A percentile compares a stretch with the other conserved stretches of the same genome.
Evolutionary conservation across 2,888 invertebrate species (phyloP).

Genomic region (Mantis religiosa): DNA sequence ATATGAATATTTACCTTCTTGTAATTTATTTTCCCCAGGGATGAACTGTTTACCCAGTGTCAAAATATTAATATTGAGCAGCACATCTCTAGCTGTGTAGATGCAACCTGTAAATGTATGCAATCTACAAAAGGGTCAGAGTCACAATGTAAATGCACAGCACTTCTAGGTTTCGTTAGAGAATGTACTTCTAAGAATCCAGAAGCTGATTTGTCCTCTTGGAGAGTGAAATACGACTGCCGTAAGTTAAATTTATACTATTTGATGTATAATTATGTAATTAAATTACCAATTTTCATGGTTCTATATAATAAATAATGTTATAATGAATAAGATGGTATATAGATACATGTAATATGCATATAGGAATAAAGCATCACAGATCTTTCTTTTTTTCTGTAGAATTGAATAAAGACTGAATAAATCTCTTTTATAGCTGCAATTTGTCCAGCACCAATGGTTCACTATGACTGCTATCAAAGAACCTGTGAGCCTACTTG

Average conservation of each 20-base stretch:
- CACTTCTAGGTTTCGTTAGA: constrained; percentile 66
- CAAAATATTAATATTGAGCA: constrained; percentile 56
- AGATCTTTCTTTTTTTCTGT: neutral
- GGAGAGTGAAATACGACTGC: constrained; percentile 69
- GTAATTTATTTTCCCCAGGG: constrained; percentile 43
- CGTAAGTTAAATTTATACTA: constrained; percentile 48
- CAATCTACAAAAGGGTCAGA: constrained; percentile 40
- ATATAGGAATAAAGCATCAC: no score
- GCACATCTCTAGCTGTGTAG: constrained; percentile 68
- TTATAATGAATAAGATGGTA: no score
- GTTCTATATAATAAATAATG: no score
- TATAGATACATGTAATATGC: no score
- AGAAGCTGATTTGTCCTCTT: constrained; percentile 60
- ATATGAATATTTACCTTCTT: neutral
- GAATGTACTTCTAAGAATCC: constrained; percentile 66
- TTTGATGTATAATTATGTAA: no score
- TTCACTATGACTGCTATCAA: constrained; percentile 79
- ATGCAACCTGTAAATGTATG: constrained; percentile 71
- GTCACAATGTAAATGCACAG: constrained; percentile 63
- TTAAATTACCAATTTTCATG: no score
- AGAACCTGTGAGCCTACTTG: constrained; percentile 75
- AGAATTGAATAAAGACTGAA: neutral
- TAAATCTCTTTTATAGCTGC: constrained; percentile 50
- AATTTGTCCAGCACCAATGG: constrained; percentile 67
- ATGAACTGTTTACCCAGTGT: constrained; percentile 63